A percentile compares a stretch with the other conserved stretches of the same genome.
phyloP scores from a whole-genome alignment of 2,797 vertebrate genomes.

The Choloepus didactylus region DNA sequence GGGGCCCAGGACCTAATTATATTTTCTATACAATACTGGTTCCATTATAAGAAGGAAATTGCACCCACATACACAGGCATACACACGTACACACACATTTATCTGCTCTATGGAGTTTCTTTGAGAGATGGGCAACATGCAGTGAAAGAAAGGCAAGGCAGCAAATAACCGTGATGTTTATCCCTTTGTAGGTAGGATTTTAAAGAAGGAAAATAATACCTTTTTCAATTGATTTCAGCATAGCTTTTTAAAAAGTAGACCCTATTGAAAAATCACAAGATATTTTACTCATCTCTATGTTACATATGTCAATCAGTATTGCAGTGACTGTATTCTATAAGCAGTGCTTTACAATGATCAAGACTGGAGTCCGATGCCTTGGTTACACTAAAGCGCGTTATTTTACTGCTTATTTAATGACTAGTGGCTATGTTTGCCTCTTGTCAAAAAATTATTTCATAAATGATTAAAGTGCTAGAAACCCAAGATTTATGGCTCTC shows the following conservation, averaged over 20 bases:
- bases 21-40: not conserved
- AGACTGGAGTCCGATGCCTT: not conserved
- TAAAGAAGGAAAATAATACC: constrained; percentile 31
- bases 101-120: constrained; percentile 14
- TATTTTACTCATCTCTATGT: constrained; percentile 17
- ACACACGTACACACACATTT: not conserved
- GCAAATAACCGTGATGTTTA: not conserved
- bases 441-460: constrained; percentile 79
- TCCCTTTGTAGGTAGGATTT: not conserved
- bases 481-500: constrained; percentile 72
- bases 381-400: not conserved
- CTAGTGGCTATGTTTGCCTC: constrained; percentile 60
- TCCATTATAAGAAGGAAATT: not conserved
- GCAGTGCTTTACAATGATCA: not conserved
- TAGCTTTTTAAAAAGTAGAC: constrained; percentile 20
- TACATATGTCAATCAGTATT: not conserved
- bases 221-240: not conserved
- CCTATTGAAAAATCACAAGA: not conserved
- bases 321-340: not conserved
- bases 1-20: constrained; percentile 32
- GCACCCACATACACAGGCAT: not conserved
- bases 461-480: constrained; percentile 79
- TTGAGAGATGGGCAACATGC: not conserved
- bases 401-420: constrained; percentile 68
- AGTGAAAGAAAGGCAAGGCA: constrained; percentile 29